Evolutionary conservation across 2,888 invertebrate genomes (phyloP).

Genomic region (Blastobasis adustella): DNA sequence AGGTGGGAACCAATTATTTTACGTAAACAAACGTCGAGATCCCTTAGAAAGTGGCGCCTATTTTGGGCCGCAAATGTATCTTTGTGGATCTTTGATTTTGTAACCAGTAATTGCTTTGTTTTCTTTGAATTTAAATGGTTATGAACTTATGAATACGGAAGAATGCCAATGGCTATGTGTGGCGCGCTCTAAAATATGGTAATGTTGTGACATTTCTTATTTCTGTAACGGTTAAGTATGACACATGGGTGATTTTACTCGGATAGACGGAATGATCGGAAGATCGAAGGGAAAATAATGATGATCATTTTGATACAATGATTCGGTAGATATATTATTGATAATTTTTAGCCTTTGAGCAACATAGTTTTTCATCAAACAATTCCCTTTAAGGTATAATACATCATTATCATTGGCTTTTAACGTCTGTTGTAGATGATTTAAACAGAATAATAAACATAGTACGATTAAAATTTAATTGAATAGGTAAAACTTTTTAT

Average conservation of each 20-base stretch:
- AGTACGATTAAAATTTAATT: no score
- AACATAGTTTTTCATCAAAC: background rate
- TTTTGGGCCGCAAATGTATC: background rate
- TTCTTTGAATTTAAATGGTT: conserved; percentile 12
- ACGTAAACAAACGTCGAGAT: background rate
- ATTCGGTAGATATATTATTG: background rate
- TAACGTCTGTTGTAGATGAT: no score
- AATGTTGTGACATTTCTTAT: conserved; percentile 2
- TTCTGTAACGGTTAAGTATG: no score
- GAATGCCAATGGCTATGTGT: conserved; percentile 1
- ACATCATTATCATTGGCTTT: no score
- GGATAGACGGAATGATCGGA: no score
- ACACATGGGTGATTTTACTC: no score
- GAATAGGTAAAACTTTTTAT: no score
- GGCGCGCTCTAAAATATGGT: conserved; percentile 7
- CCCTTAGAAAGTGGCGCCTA: background rate
- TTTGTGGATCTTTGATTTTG: background rate
- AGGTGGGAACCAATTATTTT: background rate
- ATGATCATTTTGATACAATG: background rate
- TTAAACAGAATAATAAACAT: no score
- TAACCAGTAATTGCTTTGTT: conserved; percentile 21
- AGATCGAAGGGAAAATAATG: no score
- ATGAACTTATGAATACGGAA: conserved; percentile 3
- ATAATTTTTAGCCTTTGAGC: background rate
- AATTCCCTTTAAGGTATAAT: background rate